Evolutionary conservation across 2,888 invertebrate genomes (phyloP).

Genomic region (Apamea epomidion): DNA sequence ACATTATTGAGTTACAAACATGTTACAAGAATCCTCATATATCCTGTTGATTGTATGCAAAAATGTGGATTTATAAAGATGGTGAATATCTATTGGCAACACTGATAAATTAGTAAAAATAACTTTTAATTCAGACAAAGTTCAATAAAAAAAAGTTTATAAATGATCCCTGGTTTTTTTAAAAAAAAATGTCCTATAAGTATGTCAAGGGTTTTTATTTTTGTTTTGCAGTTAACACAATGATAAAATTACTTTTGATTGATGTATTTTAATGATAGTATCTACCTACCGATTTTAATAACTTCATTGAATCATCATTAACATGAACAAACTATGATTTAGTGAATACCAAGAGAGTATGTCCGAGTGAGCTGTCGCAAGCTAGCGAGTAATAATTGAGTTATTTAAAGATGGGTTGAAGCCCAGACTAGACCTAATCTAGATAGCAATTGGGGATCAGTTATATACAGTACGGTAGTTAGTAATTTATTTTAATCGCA

Average conservation of each 20-base stretch:
- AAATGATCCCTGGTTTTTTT: not conserved
- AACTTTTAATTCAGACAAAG: too few species aligned
- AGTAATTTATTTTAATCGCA: not conserved
- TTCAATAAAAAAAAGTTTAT: not conserved
- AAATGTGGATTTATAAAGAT: constrained; percentile 35
- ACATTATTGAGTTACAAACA: constrained; percentile 37
- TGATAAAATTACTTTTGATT: not conserved
- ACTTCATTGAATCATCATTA: constrained; percentile 6
- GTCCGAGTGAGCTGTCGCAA: too few species aligned
- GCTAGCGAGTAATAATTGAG: too few species aligned
- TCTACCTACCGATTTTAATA: not conserved
- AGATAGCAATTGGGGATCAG: constrained; percentile 3
- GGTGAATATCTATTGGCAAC: not conserved
- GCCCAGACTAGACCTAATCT: too few species aligned
- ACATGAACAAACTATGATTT: not conserved
- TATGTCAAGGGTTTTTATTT: not conserved
- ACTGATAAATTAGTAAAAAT: too few species aligned
- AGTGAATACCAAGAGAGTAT: too few species aligned
- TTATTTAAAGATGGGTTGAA: too few species aligned
- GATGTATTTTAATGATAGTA: not conserved
- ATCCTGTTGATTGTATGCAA: constrained; percentile 42
- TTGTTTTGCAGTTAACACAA: not conserved
- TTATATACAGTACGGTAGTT: not conserved
- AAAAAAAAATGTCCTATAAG: not conserved
- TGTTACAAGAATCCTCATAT: not conserved